A percentile compares a stretch with the other conserved stretches of the same genome.
Evolutionary conservation across 2,888 invertebrate genomes (phyloP).

Genomic region (Ennomos quercinarius): DNA sequence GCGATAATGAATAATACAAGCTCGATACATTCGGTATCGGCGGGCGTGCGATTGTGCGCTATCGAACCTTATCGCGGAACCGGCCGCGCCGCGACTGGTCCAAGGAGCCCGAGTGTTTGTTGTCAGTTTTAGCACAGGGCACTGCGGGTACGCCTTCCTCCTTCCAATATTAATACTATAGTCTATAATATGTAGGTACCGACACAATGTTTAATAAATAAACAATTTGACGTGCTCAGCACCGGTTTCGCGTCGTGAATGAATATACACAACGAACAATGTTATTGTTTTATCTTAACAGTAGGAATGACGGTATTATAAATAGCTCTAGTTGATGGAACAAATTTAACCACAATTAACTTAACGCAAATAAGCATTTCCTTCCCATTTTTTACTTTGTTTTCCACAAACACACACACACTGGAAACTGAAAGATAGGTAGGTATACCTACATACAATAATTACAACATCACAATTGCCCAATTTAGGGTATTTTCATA

Average conservation of each 20-base stretch:
- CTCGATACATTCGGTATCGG: slow-evolving; percentile 62
- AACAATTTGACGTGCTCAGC: slow-evolving; percentile 67
- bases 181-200: slow-evolving; percentile 49
- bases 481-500: no score
- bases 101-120: slow-evolving; percentile 56
- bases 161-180: slow-evolving; percentile 58
- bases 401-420: no score
- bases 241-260: slow-evolving; percentile 46
- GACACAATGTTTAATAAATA: slow-evolving; percentile 68
- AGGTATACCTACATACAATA: no score
- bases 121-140: slow-evolving; percentile 55
- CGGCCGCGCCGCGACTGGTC: slow-evolving; percentile 60
- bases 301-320: no score
- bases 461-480: no score
- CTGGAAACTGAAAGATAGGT: no score
- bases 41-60: slow-evolving; percentile 57
- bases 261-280: slow-evolving; percentile 47
- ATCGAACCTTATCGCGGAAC: slow-evolving; percentile 70
- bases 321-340: no score
- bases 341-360: no score
- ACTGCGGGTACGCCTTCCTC: slow-evolving; percentile 63
- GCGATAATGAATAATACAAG: slow-evolving; percentile 75
- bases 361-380: no score
- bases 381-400: no score
- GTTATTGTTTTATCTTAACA: slow-evolving; percentile 30